Evolutionary conservation across 2,113 vertebrate genomes (phyloP), one percentile per base, ranked within the genome.

Genomic region (Circaetus cinerascens): DNA sequence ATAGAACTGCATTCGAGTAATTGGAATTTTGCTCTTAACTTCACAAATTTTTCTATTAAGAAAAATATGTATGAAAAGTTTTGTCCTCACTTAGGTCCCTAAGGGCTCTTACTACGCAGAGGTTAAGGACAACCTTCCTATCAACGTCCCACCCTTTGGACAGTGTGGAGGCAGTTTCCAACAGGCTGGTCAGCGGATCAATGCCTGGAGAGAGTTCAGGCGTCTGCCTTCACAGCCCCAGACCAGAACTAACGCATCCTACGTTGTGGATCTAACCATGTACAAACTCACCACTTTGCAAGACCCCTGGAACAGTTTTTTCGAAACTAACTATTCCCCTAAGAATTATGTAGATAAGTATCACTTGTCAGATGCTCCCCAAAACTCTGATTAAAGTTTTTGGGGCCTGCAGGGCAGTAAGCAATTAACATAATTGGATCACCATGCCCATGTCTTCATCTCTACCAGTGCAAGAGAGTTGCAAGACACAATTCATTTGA

Each of bases 251-350:
- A 34, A 25, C 34, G 4, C 26, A 16, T 0, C 30, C 74, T 11
- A 7, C 12, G 1, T 1, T 0, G 0, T 1, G 15, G 34, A 11
- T 13, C 22, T 4, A 14, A 53, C 55, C n/a, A 0, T 0, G 20
- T 43, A 32, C 38, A 1, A 1, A 6, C 8, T 20, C 36, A 5
- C 5, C 19, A 0, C 48, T 8, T 14, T 7, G 15, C 50, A 25
- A 29, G 7, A 18, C 2, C 36, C 36, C 75, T 7, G 22, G 17
- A 16, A 14, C 3, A 29, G 30, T 5, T 56, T 43, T 53, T 16
- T 2, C 46, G 7, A 41, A 72, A 14, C 34, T 15, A 36, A 45
- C 8, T 27, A 10, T 8, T 46, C 40, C 48, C 66, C 2, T 21
- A 32, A 27, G 56, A 71, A 16, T 40, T 10, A 19, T 0, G 13